A percentile compares a stretch with the other conserved stretches of the same genome.
Conservation (phyloP, 1,140 invertebrate species). For the Listronotus bonariensis region DNA sequence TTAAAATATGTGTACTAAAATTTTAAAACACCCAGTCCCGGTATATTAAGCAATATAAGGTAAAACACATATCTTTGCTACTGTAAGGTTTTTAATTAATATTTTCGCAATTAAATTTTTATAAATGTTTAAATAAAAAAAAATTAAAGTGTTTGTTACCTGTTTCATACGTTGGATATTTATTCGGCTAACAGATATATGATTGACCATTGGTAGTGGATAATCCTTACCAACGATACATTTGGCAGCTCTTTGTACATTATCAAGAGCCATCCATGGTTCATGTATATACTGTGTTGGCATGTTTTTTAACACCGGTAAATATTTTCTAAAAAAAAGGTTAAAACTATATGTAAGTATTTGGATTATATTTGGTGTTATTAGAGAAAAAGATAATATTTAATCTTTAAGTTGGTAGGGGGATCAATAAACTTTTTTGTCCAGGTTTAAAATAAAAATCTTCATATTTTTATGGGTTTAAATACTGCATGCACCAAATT, state of each 20-base stretch:
- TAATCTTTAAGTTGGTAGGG: too few species aligned
- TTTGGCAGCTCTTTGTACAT: slow-evolving; percentile 75
- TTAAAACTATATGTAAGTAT: slow-evolving; percentile 3
- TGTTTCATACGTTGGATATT: slow-evolving; percentile 89
- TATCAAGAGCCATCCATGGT: slow-evolving; percentile 83
- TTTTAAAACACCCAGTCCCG: too few species aligned
- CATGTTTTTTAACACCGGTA: slow-evolving; percentile 81
- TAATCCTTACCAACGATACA: slow-evolving; percentile 87
- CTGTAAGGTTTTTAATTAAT: too few species aligned
- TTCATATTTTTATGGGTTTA: too few species aligned
- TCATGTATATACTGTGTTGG: slow-evolving; percentile 87
- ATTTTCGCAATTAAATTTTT: too few species aligned
- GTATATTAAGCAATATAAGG: too few species aligned
- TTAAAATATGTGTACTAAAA: too few species aligned
- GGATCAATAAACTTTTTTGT: too few species aligned
- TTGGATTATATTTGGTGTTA: not conserved
- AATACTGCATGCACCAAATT: too few species aligned
- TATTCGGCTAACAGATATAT: slow-evolving; percentile 71
- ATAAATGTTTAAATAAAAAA: too few species aligned
- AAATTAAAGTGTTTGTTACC: slow-evolving; percentile 57
- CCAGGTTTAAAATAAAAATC: too few species aligned
- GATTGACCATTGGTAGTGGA: slow-evolving; percentile 85
- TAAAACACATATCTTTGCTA: too few species aligned
- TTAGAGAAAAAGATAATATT: not conserved
- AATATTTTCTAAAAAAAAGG: slow-evolving; percentile 68